These are phyloP conservation scores for Mizuhopecten yessoensis DNA, from an alignment of 1,140 invertebrate species.

Conservation along the genomic window DNA sequence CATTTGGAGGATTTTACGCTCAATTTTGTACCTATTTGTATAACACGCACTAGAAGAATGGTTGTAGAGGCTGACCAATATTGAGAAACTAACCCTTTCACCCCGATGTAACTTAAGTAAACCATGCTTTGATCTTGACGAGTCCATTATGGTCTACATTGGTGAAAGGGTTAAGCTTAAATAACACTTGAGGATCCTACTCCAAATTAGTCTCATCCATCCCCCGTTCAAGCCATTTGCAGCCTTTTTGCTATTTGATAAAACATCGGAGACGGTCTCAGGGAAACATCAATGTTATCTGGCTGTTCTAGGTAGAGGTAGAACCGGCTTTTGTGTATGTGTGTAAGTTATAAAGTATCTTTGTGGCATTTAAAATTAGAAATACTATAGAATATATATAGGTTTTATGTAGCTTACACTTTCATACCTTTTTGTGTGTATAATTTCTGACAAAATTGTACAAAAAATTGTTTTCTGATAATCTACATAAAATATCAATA, in stretches of 20 bases:
- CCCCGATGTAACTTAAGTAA: too few relatives aligned
- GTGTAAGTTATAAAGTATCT: not conserved
- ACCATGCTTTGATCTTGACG: too few relatives aligned
- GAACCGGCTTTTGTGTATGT: not conserved
- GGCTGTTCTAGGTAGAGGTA: not conserved
- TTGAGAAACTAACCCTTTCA: too few relatives aligned
- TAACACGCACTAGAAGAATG: not conserved
- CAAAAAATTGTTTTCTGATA: too few relatives aligned
- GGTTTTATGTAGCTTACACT: too few relatives aligned
- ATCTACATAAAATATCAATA: too few relatives aligned
- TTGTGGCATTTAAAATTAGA: not conserved
- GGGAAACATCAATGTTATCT: not conserved
- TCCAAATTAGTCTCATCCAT: not conserved
- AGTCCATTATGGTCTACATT: too few relatives aligned
- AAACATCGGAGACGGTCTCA: conserved; percentile 27
- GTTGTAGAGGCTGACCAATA: not conserved
- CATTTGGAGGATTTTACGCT: not conserved
- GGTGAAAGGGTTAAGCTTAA: too few relatives aligned
- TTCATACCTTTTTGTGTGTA: too few relatives aligned
- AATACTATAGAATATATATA: not conserved
- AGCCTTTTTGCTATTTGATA: conserved; percentile 22
- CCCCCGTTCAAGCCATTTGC: not conserved
- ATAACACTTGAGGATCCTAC: not conserved
- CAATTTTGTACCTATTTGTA: not conserved
- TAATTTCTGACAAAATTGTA: too few relatives aligned